Percentiles rank a stretch among this genome's conserved stretches.
phyloP scores from a whole-genome alignment of 2,888 invertebrate genomes.

The Hofmannophila pseudospretella region DNA sequence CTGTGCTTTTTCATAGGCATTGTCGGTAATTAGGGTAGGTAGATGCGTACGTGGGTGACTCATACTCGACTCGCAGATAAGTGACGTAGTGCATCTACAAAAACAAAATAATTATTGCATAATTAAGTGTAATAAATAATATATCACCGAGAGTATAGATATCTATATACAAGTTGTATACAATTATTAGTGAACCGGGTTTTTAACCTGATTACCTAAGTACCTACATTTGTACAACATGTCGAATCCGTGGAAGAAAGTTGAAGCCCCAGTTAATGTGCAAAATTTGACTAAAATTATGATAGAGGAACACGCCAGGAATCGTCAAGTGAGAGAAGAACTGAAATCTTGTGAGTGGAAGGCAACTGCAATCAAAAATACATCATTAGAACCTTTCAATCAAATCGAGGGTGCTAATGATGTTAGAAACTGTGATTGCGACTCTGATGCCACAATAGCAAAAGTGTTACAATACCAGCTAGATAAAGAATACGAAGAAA shows the following conservation, averaged over 20 bases:
- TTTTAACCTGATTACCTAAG: no score
- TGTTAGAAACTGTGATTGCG: no score
- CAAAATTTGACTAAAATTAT: conserved; percentile 66
- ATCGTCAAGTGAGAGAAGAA: conserved; percentile 84
- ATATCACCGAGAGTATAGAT: no score
- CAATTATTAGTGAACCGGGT: no score
- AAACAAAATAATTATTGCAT: no score
- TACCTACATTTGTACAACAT: background rate
- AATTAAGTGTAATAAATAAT: no score
- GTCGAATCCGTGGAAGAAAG: background rate
- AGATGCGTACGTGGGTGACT: no score
- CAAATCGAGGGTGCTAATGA: conserved; percentile 59
- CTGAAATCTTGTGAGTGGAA: conserved; percentile 66
- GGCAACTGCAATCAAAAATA: conserved; percentile 37
- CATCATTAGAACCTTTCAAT: conserved; percentile 53
- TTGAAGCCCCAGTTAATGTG: background rate
- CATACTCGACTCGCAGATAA: no score
- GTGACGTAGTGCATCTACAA: no score
- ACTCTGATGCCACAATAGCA: conserved; percentile 88
- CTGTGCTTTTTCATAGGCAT: no score
- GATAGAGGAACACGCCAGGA: conserved; percentile 91
- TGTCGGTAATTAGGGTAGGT: no score
- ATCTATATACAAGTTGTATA: no score
- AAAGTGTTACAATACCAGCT: conserved; percentile 92
- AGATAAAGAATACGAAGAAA: conserved; percentile 89